A percentile compares a stretch with the other conserved stretches of the same genome.
Evolutionary conservation across 2,888 invertebrate species (phyloP).

Genomic region (Heteromurus nitidus): DNA sequence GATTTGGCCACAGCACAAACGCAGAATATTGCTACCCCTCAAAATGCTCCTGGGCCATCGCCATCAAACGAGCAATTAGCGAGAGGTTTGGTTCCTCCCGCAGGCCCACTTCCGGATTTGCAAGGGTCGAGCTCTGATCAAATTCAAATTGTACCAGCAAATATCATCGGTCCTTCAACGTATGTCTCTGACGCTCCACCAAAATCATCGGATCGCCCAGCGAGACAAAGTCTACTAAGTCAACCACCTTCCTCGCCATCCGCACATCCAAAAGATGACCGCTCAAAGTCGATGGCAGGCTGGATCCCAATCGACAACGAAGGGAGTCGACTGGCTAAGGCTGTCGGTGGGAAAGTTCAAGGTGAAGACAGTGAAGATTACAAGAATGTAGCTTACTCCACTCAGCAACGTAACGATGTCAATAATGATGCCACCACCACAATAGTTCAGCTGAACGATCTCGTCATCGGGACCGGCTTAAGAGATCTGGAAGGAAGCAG

Average conservation of each 20-base stretch:
- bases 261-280: background rate
- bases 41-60: background rate
- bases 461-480: conserved; percentile 1
- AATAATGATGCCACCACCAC: conserved; percentile 22
- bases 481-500: background rate
- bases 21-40: background rate
- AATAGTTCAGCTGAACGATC: conserved; percentile 3
- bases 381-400: background rate
- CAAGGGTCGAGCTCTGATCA: background rate
- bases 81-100: conserved; percentile 22
- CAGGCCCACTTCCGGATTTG: background rate
- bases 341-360: conserved; percentile 1
- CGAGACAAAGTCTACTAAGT: background rate
- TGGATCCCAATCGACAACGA: conserved; percentile 27
- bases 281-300: conserved; percentile 22
- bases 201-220: background rate
- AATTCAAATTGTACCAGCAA: conserved; percentile 6
- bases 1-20: background rate
- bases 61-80: background rate
- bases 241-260: too few relatives aligned
- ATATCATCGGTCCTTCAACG: conserved; percentile 19
- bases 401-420: too few relatives aligned
- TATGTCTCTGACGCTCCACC: conserved; percentile 8
- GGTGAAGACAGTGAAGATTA: background rate
- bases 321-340: conserved; percentile 12